phyloP scores from a whole-genome alignment of 1,140 invertebrate species.

The Lineus longissimus region DNA sequence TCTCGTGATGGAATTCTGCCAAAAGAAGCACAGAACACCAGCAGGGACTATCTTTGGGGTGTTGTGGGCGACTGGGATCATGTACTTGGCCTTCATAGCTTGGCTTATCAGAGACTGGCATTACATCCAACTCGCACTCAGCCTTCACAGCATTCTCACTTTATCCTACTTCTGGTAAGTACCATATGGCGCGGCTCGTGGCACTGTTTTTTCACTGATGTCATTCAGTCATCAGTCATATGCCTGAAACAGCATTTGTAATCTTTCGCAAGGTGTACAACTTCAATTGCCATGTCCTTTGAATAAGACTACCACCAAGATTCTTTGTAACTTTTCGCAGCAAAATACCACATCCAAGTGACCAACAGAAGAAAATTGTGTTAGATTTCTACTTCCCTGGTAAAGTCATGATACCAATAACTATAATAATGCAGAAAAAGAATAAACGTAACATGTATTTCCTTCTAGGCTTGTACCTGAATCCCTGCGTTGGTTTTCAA shows the following conservation, averaged over 20 bases:
- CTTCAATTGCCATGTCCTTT: no score
- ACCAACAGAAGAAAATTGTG: no score
- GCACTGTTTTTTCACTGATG: no score
- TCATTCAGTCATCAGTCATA: no score
- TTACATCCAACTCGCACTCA: background rate
- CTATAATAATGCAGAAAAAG: no score
- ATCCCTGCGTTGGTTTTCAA: constrained; percentile 23
- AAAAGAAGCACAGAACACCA: background rate
- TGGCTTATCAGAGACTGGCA: constrained; percentile 1
- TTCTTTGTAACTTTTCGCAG: no score
- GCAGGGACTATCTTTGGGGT: constrained; percentile 5
- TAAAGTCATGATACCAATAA: no score
- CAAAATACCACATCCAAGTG: no score
- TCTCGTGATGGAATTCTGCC: background rate
- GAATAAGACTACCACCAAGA: no score
- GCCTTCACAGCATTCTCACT: background rate
- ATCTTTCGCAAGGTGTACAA: no score
- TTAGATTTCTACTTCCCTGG: no score
- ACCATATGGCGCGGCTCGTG: background rate
- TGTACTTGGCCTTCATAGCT: background rate
- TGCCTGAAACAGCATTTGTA: no score
- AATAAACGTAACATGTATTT: background rate
- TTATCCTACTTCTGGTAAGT: background rate
- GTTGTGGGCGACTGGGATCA: background rate
- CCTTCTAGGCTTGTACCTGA: constrained; percentile 22